phyloP scores from a whole-genome alignment of 2,113 vertebrate species.

The Ptyas mucosa region DNA sequence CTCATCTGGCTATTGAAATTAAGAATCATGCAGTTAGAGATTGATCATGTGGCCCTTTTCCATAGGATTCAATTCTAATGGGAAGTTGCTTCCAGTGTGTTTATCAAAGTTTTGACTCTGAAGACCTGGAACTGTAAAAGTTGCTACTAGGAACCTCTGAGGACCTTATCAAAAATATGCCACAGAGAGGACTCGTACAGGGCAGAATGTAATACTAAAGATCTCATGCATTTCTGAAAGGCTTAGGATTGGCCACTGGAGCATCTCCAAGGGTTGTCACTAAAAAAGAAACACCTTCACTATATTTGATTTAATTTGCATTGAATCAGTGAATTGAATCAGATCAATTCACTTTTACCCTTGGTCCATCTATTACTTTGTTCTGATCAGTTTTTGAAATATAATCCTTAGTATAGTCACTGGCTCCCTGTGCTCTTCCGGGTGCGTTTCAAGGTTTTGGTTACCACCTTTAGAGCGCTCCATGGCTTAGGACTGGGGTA shows the following conservation, averaged over 20 bases:
- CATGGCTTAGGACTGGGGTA: no score
- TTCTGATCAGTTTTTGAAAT: background rate
- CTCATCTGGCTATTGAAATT: background rate
- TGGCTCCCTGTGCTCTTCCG: no score
- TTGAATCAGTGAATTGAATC: background rate
- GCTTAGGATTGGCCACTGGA: background rate
- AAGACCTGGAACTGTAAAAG: background rate
- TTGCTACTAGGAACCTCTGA: background rate
- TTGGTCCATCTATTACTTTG: background rate
- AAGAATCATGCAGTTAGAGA: no score
- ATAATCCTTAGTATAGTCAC: background rate
- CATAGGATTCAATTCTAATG: background rate
- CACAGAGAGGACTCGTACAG: background rate
- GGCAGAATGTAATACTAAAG: background rate
- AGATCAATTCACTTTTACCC: background rate
- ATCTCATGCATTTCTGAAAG: background rate
- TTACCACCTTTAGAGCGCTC: no score
- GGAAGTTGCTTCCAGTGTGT: background rate
- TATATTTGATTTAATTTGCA: background rate
- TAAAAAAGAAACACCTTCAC: background rate
- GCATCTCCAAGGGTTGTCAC: background rate
- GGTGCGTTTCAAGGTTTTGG: no score
- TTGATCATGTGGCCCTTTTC: background rate
- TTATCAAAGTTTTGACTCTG: background rate
- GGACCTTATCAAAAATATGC: background rate